Percentiles rank a stretch among this genome's conserved stretches.
Conservation (phyloP, 1,140 invertebrate genomes). For the Drosophila busckii region DNA sequence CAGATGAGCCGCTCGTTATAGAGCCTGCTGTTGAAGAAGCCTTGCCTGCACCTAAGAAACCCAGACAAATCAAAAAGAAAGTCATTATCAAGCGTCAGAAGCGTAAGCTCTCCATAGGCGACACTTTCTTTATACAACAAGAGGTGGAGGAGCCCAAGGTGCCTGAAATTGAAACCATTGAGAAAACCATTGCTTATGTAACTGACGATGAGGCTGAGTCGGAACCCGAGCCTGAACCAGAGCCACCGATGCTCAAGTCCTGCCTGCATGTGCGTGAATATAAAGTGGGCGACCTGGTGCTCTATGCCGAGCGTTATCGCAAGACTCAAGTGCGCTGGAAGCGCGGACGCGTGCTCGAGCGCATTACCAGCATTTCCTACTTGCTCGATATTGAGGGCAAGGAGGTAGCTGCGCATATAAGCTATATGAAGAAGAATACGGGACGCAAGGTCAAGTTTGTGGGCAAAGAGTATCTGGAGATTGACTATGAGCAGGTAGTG, state of each 20-base stretch:
- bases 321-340: conserved; percentile 76
- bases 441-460: conserved; percentile 71
- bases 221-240: conserved; percentile 20
- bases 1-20: no score
- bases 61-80: conserved; percentile 69
- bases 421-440: conserved; percentile 74
- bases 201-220: conserved; percentile 52
- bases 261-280: conserved; percentile 66
- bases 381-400: conserved; percentile 70
- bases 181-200: conserved; percentile 68
- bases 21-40: no score
- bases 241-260: conserved; percentile 51
- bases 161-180: conserved; percentile 66
- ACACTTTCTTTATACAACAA: conserved; percentile 59
- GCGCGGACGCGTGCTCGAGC: conserved; percentile 59
- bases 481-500: conserved; percentile 73
- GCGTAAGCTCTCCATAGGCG: conserved; percentile 63
- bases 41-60: conserved; percentile 55
- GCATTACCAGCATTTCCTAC: conserved; percentile 76
- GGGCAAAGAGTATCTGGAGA: conserved; percentile 76
- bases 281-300: conserved; percentile 64
- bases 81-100: conserved; percentile 73
- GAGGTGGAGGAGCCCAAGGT: conserved; percentile 52
- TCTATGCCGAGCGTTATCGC: conserved; percentile 67
- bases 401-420: conserved; percentile 69